Base-by-base conservation (phyloP, 2,113 vertebrate genomes). In the Otolemur garnettii region DNA sequence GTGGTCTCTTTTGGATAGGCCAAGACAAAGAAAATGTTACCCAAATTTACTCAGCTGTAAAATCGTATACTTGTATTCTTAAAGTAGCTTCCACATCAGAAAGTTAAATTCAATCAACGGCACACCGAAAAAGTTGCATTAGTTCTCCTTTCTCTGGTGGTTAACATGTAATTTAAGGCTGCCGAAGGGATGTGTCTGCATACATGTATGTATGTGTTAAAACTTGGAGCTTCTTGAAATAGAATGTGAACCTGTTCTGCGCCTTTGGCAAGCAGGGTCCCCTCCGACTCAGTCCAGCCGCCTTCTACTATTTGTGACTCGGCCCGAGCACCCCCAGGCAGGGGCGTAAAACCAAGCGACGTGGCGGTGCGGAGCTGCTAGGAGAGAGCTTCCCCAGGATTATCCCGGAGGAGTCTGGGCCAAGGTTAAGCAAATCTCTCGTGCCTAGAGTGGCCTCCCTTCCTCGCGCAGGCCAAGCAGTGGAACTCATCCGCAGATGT, bases 401-500 rank as follows among this genome's bases (percentile, higher is more conserved):
- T 4, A 6, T 0, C 66, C 26, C 2, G 17, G 26, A 53, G n/a
- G 30, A 42, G 45, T 42, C 35, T 1, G 10, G 24, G 60, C n/a
- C 1, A n/a, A 53, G 60, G 38, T 30, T 30, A n/a, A 2, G 10
- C 0, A n/a, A 62, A 30, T 6, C 57, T 53, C 30, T 14, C 11
- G 45, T 15, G 4, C 10, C 55, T 21, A 7, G 55, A 14, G 7
- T 64, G 3, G 38, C 50, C 45, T 50, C 50, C 6, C 53, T 4
- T 42, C 10, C 21, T 33, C 45, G 2, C n/a, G 15, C 42, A 62
- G 33, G 72, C 82, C 55, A 45, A 2, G 30, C 14, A 60, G 55
- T 18, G 69, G 28, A 7, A 38, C 60, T 14, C 69, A 5, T 6
- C 30, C 9, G 2, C 3, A 0, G 33, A 4, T 33, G 3, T 15